Percentiles rank a stretch among this genome's conserved stretches.
Evolutionary conservation across 2,113 vertebrate genomes (phyloP).

Genomic region (Plecturocebus donacophilus): DNA sequence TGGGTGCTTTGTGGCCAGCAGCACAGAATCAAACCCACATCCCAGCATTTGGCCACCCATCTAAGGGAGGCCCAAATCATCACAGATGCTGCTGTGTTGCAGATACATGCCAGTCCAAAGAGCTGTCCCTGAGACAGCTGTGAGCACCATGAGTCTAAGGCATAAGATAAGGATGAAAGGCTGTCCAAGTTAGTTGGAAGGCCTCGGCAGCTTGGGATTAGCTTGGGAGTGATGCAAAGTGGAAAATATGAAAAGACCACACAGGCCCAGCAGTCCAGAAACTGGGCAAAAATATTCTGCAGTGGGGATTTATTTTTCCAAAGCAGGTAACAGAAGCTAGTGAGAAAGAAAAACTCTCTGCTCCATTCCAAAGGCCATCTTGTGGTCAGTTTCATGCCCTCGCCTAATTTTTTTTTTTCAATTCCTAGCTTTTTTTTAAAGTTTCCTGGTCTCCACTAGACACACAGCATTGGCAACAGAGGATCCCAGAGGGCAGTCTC

Average conservation of each 20-base stretch:
- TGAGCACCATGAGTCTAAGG: accelerated
- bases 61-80: background rate
- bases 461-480: background rate
- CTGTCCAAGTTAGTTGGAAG: background rate
- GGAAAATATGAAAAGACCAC: background rate
- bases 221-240: background rate
- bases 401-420: background rate
- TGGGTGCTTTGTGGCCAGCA: conserved; percentile 51
- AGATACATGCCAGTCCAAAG: background rate
- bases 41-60: background rate
- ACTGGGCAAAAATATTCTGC: background rate
- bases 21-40: background rate
- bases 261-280: background rate
- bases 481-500: background rate
- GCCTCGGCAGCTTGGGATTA: background rate
- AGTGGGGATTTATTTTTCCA: background rate
- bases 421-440: background rate
- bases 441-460: background rate
- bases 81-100: background rate
- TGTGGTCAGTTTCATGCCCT: background rate
- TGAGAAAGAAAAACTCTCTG: background rate
- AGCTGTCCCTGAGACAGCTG: accelerated
- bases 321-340: background rate
- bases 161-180: background rate
- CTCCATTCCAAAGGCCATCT: background rate